Base-by-base conservation (phyloP, 2,888 invertebrate species). In the Neocrepidodera transversa region DNA sequence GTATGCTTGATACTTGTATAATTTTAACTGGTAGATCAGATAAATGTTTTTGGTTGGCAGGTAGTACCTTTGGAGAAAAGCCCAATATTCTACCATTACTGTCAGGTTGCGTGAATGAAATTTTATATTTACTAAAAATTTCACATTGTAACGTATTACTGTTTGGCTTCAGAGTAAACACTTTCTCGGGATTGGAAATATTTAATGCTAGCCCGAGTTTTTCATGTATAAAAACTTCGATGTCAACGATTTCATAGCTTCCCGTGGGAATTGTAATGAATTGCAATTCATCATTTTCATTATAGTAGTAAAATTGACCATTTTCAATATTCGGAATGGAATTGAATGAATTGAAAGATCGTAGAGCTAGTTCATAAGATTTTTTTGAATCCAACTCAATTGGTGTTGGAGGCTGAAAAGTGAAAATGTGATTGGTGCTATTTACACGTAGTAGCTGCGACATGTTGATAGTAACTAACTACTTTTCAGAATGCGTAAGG, bases 241-340 rank as follows among this genome's bases (percentile, higher is more conserved):
- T 70, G 65, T 74, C 68, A 5, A 67, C 61, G 18, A 76, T 65
- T 69, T 76, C 73, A 63, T 76, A 75, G 10, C 71, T 70, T 5
- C 75, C 74, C 1, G 60, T 65, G 13, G 73, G 73, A 50, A 75
- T 63, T n/a, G 48, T 55, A 14, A 73, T 51, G 14, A n/a, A 14
- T 26, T 49, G 28, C 6, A 18, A 38, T 13, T 16, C 16, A 1
- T 36, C 32, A n/a, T 13, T 4, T 13, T 60, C 56, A 28, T 68
- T 50, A 26, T 70, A 36, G 38, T 55, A 58, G 36, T 66, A 65
- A 60, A 70, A 68, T 6, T 23, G 23, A 6, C 23, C 23, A 23
- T 23, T 6, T 23, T 43, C 73, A 7, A 78, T 68, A 64, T 78
- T 78, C 4, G 74, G 74, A 51, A 76, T 72, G 18, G 16, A 48